These are phyloP conservation scores for Orussus abietinus DNA, from an alignment of 1,140 invertebrate genomes.

Conservation along the genomic window DNA sequence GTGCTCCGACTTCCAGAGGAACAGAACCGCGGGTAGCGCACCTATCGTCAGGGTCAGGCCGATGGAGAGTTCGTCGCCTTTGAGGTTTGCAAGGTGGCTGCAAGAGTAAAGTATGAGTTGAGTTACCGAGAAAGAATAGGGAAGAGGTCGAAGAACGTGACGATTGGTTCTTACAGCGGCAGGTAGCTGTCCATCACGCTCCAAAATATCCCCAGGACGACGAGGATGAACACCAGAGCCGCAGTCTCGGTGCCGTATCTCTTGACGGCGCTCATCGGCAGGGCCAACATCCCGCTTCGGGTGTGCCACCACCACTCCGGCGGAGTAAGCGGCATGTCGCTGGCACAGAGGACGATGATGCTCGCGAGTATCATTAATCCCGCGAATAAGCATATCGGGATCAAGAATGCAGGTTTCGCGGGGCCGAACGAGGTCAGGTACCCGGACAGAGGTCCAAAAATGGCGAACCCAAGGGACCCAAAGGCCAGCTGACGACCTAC, in stretches of 20 bases:
- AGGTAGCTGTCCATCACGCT: constrained; percentile 74
- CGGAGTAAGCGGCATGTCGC: constrained; percentile 69
- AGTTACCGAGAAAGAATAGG: too few species aligned
- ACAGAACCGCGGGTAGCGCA: constrained; percentile 64
- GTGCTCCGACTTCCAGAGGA: constrained; percentile 74
- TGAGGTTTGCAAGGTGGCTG: constrained; percentile 61
- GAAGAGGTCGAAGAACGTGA: too few species aligned
- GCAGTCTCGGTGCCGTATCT: constrained; percentile 68
- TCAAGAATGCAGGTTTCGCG: constrained; percentile 42
- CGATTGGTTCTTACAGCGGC: constrained; percentile 68
- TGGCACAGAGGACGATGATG: constrained; percentile 61
- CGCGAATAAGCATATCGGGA: constrained; percentile 60
- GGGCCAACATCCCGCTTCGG: constrained; percentile 66
- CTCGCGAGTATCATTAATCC: constrained; percentile 62
- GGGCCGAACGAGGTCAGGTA: constrained; percentile 33
- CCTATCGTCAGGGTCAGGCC: constrained; percentile 65
- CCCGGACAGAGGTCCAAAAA: constrained; percentile 67
- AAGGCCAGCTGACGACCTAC: constrained; percentile 76
- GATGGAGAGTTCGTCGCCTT: constrained; percentile 58
- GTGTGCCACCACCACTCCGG: constrained; percentile 83
- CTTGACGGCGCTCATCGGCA: constrained; percentile 70
- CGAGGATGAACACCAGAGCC: constrained; percentile 64
- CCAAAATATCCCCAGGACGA: constrained; percentile 72
- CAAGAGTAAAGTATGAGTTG: constrained; percentile 19
- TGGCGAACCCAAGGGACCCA: constrained; percentile 68